Percentiles rank a stretch among this genome's conserved stretches.
Conservation (phyloP, 2,797 vertebrate genomes). For the Podarcis lilfordi region DNA sequence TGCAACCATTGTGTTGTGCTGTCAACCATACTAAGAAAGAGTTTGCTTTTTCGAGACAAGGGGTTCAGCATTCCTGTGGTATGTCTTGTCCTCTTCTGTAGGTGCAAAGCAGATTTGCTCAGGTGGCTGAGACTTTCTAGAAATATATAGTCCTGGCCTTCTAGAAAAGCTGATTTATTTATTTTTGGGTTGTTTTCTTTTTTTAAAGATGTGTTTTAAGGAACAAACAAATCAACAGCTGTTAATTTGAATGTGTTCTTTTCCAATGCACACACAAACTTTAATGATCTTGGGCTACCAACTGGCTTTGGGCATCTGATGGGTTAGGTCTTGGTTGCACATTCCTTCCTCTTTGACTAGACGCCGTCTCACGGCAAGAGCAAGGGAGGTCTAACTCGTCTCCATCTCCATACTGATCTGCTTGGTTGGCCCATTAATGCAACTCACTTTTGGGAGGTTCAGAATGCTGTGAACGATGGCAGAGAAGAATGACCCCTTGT, state of each 20-base stretch:
- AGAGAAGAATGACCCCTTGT: slow-evolving; percentile 18
- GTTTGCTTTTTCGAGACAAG: background rate
- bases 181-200: background rate
- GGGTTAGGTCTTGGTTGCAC: background rate
- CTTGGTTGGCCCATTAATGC: slow-evolving; percentile 32
- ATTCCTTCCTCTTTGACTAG: background rate
- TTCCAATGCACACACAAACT: background rate
- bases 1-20: background rate
- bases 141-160: slow-evolving; percentile 20
- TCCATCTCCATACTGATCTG: background rate
- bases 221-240: background rate
- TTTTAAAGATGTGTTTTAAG: background rate
- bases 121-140: slow-evolving; percentile 23
- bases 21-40: background rate
- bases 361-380: slow-evolving; percentile 26
- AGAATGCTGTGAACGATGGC: background rate
- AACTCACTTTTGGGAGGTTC: background rate
- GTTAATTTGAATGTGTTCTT: background rate
- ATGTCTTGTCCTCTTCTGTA: slow-evolving; percentile 9
- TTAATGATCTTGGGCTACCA: background rate
- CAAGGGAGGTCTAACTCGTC: background rate
- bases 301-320: slow-evolving; percentile 16
- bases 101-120: slow-evolving; percentile 28
- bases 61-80: background rate
- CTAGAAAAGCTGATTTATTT: slow-evolving; percentile 30